phyloP scores from a whole-genome alignment of 1,140 invertebrate species.

The Brachionus calyciflorus region DNA sequence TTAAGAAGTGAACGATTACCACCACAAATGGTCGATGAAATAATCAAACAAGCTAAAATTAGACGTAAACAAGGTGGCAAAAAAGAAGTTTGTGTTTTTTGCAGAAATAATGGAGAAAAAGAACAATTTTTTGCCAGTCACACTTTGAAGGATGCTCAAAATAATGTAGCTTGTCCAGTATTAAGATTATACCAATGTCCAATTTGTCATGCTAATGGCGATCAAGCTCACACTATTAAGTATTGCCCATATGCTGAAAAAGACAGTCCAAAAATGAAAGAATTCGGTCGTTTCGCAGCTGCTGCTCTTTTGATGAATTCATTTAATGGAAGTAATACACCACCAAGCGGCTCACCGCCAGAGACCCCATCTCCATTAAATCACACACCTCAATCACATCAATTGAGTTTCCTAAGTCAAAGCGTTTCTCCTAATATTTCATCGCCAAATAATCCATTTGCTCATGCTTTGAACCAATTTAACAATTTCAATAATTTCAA shows the following conservation, averaged over 20 bases:
- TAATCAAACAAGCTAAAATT: conserved; percentile 35
- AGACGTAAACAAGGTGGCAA: conserved; percentile 31
- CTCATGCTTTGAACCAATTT: conserved; percentile 19
- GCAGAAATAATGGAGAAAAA: conserved; percentile 47
- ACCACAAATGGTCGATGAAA: conserved; percentile 34
- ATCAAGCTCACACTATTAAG: conserved; percentile 48
- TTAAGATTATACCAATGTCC: conserved; percentile 47
- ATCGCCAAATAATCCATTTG: conserved; percentile 25
- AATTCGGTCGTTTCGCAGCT: neutral
- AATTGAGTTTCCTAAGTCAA: conserved; percentile 2
- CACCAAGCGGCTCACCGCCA: conserved; percentile 12
- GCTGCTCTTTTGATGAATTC: conserved; percentile 33
- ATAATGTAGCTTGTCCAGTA: conserved; percentile 46
- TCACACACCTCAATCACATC: neutral
- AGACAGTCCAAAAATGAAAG: conserved; percentile 17
- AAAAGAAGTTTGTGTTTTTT: conserved; percentile 48
- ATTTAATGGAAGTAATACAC: neutral
- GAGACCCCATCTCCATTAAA: conserved; percentile 27
- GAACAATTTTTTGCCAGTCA: conserved; percentile 45
- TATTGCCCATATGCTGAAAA: conserved; percentile 48
- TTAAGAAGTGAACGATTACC: conserved; percentile 32
- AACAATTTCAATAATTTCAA: conserved; percentile 22
- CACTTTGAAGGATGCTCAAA: conserved; percentile 25
- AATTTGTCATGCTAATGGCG: conserved; percentile 47
- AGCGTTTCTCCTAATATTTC: conserved; percentile 26